Evolutionary conservation across 2,113 vertebrate species (phyloP).

Genomic region (Calcarius ornatus): DNA sequence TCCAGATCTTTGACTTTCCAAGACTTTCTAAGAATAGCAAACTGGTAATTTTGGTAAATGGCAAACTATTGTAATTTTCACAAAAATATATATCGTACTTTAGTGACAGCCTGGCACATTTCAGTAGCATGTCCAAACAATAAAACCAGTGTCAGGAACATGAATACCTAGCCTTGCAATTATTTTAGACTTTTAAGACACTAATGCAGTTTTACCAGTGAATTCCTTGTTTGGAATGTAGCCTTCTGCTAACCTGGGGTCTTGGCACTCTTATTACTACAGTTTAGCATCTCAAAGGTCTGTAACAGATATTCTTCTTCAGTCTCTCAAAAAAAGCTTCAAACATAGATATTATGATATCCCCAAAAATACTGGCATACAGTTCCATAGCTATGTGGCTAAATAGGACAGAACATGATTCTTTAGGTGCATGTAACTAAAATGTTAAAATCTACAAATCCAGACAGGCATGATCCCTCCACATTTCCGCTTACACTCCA

Average conservation of each 20-base stretch:
- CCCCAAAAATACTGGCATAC: not conserved
- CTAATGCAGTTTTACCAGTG: not conserved
- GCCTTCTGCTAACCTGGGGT: not conserved
- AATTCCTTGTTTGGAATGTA: not conserved
- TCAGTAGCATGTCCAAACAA: not conserved
- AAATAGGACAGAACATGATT: not conserved
- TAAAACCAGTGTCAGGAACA: not conserved
- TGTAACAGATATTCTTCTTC: not conserved
- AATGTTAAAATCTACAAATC: not conserved
- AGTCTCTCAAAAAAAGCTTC: not conserved
- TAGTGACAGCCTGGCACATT: not conserved
- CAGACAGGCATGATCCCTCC: not conserved
- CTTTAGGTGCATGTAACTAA: not conserved
- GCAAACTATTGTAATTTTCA: not conserved
- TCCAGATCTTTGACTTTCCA: not conserved
- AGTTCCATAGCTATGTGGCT: not conserved
- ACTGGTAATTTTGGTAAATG: not conserved
- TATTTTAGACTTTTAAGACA: not conserved
- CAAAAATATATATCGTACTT: not conserved
- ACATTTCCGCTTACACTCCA: not conserved
- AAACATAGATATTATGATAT: not conserved
- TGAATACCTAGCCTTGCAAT: not conserved
- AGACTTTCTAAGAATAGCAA: not conserved
- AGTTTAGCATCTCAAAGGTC: not conserved
- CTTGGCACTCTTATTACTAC: not conserved